Evolutionary conservation across 2,797 vertebrate genomes (phyloP), one percentile per base, ranked within the genome.

Genomic region (Nannoperca obscura): DNA sequence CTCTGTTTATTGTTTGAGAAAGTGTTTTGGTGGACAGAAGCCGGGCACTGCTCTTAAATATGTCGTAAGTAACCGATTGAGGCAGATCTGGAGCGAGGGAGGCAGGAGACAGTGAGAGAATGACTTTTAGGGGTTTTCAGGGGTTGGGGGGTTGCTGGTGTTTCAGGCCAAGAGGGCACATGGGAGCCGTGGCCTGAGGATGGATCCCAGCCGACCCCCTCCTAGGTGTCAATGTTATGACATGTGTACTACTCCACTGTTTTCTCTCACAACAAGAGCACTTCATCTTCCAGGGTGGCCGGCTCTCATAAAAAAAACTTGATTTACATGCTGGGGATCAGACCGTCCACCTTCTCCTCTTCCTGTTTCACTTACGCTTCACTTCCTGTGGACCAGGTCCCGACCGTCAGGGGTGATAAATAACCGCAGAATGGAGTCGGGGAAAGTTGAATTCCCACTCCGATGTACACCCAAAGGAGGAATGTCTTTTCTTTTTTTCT

Each of bases 241-340:
- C 97, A 97, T 96, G 95, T 96, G 96, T 92, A 91, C 89, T 86
- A 91, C 95, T 95, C 94, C 92, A 63, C 94, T 98, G 97, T 97
- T 98, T 95, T 96, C 95, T 97, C 94, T 98, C 95, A 97, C 96
- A 98, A 97, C 96, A 97, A 93, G 91, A 93, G 92, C 94, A 95
- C 94, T 95, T 95, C 94, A 93, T 95, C 96, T 95, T 91, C 95
- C 95, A 82, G 94, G 97, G 97, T 97, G 97, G 97, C 95, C 96
- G 36, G 15, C 78, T 91, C 96, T 96, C 95, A 95, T 97, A 96
- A 97, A 97, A 94, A 79, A 87, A 88, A 91, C 85, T 92, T 95
- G 96, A 98, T 97, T 97, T 97, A 97, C 94, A 95, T 93, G 94
- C 88, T 90, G 90, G 93, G 90, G 93, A 95, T 95, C 95, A 93